phyloP scores from a whole-genome alignment of 2,113 vertebrate genomes.

The Alaudala cheleensis region DNA sequence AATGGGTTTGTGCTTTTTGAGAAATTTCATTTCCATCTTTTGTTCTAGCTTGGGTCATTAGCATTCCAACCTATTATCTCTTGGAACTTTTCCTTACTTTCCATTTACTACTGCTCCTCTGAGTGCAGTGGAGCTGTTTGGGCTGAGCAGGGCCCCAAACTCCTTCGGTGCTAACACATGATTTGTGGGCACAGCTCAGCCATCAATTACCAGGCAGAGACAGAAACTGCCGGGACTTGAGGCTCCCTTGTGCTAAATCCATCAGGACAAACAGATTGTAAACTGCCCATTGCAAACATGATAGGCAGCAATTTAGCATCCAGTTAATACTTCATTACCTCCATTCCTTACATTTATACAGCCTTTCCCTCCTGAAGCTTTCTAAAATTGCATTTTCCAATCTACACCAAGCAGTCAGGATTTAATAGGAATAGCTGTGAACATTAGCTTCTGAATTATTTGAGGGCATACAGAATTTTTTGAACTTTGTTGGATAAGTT shows the following conservation, averaged over 20 bases:
- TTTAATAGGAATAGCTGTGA: constrained; percentile 29
- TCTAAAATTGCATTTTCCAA: constrained; percentile 63
- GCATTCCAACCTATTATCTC: constrained; percentile 37
- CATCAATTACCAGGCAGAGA: constrained; percentile 56
- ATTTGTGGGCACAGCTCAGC: constrained; percentile 25
- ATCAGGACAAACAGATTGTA: constrained; percentile 72
- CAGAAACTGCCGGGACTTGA: constrained; percentile 58
- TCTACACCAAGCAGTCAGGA: neutral
- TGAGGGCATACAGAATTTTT: neutral
- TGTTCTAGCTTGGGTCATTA: constrained; percentile 5
- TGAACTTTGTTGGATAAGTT: neutral
- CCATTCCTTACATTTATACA: constrained; percentile 27
- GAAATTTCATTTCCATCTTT: constrained; percentile 30
- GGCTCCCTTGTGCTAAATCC: constrained; percentile 61
- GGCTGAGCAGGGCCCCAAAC: constrained; percentile 19
- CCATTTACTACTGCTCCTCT: constrained; percentile 50
- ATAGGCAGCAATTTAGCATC: constrained; percentile 61
- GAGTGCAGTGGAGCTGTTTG: constrained; percentile 37
- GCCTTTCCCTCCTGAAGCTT: constrained; percentile 51
- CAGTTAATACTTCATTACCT: constrained; percentile 54
- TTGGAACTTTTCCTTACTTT: constrained; percentile 41
- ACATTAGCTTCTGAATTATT: neutral
- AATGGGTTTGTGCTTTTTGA: constrained; percentile 12
- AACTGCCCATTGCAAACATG: constrained; percentile 72
- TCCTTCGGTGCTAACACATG: constrained; percentile 11